phyloP scores from a whole-genome alignment of 2,888 invertebrate genomes.

The Hecatera dysodea region DNA sequence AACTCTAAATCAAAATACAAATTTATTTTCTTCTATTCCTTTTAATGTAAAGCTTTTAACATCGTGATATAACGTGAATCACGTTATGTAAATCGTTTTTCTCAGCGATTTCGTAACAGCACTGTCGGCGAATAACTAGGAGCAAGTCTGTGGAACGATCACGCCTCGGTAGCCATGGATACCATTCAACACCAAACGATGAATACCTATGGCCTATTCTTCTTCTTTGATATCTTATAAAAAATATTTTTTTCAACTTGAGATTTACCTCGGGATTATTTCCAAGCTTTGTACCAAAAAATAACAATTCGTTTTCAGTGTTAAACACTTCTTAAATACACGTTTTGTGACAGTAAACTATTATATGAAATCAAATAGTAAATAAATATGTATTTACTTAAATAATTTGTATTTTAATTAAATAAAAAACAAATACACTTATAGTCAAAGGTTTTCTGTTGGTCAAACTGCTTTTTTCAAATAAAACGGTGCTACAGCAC shows the following conservation, averaged over 20 bases:
- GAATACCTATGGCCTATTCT: conserved; percentile 56
- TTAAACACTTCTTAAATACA: background rate
- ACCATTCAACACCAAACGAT: conserved; percentile 66
- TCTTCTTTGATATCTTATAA: conserved; percentile 28
- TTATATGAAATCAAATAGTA: too few relatives aligned
- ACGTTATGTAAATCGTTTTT: conserved; percentile 82
- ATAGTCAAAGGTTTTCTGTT: background rate
- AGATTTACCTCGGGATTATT: background rate
- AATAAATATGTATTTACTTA: too few relatives aligned
- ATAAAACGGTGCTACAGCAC: background rate
- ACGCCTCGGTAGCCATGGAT: conserved; percentile 80
- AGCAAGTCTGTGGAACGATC: conserved; percentile 82
- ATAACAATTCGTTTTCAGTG: conserved; percentile 2
- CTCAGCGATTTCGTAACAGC: conserved; percentile 82
- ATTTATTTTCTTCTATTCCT: conserved; percentile 30
- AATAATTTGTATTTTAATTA: background rate
- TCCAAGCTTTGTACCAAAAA: background rate
- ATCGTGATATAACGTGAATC: conserved; percentile 56
- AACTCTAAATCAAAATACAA: conserved; percentile 15
- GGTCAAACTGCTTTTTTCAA: background rate
- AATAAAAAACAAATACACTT: background rate
- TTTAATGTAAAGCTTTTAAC: conserved; percentile 39
- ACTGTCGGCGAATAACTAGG: conserved; percentile 75
- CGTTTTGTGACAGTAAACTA: background rate
- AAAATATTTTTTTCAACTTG: conserved; percentile 19